A percentile compares a stretch with the other conserved stretches of the same genome.
phyloP scores from a whole-genome alignment of 2,113 vertebrate species.

The Mustela nigripes region DNA sequence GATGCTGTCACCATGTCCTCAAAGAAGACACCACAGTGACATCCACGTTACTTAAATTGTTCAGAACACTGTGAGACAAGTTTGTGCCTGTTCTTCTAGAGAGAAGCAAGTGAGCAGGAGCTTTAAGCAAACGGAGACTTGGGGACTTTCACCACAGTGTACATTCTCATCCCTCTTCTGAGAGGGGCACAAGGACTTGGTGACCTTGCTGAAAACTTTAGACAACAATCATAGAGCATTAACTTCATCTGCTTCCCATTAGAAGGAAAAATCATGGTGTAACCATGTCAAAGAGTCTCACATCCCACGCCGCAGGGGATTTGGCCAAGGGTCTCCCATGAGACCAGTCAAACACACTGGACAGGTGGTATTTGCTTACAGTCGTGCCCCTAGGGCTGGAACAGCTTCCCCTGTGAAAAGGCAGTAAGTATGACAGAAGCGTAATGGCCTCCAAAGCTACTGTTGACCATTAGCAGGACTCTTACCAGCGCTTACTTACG shows the following conservation, averaged over 20 bases:
- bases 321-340: background rate
- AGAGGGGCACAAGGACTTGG: background rate
- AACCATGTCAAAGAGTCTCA: background rate
- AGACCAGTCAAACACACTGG: background rate
- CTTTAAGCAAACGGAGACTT: background rate
- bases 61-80: background rate
- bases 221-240: background rate
- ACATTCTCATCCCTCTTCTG: background rate
- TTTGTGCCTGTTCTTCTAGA: background rate
- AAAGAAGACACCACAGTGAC: background rate
- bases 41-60: background rate
- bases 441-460: background rate
- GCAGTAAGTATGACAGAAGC: background rate
- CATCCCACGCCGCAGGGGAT: background rate
- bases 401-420: background rate
- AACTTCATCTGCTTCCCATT: background rate
- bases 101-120: background rate
- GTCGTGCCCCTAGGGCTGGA: too few relatives aligned
- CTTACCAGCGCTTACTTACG: accelerated
- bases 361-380: background rate
- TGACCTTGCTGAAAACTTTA: background rate
- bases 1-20: background rate
- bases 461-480: background rate
- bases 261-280: background rate
- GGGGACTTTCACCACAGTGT: background rate